Evolutionary conservation across 2,888 invertebrate species (phyloP).

Genomic region (Apodemia duryi): DNA sequence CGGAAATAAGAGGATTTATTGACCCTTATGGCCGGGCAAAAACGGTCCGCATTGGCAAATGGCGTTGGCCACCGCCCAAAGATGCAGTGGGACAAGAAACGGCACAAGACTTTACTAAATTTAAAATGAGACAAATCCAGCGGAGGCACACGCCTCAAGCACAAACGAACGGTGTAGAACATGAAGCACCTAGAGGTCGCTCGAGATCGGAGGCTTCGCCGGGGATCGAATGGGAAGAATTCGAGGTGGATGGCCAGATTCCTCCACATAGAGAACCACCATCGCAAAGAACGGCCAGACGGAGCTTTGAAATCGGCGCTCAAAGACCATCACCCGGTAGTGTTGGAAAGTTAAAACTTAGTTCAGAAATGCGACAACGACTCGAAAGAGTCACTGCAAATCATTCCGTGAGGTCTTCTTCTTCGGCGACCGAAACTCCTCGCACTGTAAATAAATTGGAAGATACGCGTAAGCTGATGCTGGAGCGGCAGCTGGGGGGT

Average conservation of each 20-base stretch:
- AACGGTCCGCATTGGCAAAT: slow-evolving; percentile 96
- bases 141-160: slow-evolving; percentile 88
- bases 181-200: slow-evolving; percentile 60
- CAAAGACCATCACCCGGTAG: slow-evolving; percentile 91
- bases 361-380: slow-evolving; percentile 94
- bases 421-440: slow-evolving; percentile 84
- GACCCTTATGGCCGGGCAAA: slow-evolving; percentile 96
- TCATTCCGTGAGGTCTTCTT: slow-evolving; percentile 90
- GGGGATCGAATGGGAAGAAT: slow-evolving; percentile 91
- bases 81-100: slow-evolving; percentile 83
- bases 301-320: slow-evolving; percentile 90
- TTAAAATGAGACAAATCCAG: slow-evolving; percentile 91
- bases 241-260: slow-evolving; percentile 83
- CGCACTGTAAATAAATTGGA: slow-evolving; percentile 89
- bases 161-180: slow-evolving; percentile 62
- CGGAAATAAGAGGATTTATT: slow-evolving; percentile 89
- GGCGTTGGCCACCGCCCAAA: slow-evolving; percentile 96
- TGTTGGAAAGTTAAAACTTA: slow-evolving; percentile 93
- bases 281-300: slow-evolving; percentile 63
- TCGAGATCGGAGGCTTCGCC: slow-evolving; percentile 71
- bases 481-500: slow-evolving; percentile 90
- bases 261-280: slow-evolving; percentile 63
- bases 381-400: slow-evolving; percentile 93
- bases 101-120: slow-evolving; percentile 91
- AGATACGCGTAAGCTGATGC: slow-evolving; percentile 89